Base-by-base conservation (phyloP, 1,140 invertebrate species). In the Sminthurinus signatus region DNA sequence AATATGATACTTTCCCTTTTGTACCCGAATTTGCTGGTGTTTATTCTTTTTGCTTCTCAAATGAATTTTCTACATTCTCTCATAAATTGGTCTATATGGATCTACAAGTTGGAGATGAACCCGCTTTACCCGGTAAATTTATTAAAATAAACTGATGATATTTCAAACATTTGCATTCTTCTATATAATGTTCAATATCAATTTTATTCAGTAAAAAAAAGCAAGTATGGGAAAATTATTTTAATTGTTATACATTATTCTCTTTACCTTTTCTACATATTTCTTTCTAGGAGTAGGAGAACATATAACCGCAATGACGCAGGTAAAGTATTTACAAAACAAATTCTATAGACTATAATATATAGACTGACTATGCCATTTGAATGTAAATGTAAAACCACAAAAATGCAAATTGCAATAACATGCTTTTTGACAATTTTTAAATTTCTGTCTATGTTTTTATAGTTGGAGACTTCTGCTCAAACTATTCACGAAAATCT, bases 61-160 rank as follows among this genome's bases (percentile, higher is more conserved):
- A 99, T 80, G 95, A 99, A 78, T 99, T 99, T 77, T 98, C 96
- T 44, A 98, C 96, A 42, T 98, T 98, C 79, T 96, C 93, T n/a
- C 96, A 99, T 74, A 99, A 99, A 81, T 83, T 98, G 64, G 91
- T 99, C 14, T 99, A 99, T 77, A 92, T 99, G 86, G 96, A 98
- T 77, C 91, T 98, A 71, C 91, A 95, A 85, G 89, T 95, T 32
- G 94, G 94, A 1, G 91, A 96, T 31, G 93, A 98, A 77, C 78
- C 82, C 51, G 85, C 89, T 0, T 78, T 97, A 42, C 90, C 91
- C 14, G 66, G 32, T 36, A 36, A 36, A 36, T 8, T 8, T 36
- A 15, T 36, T 36, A 36, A 36, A 5, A 5, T 36, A 8, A 8
- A 8, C 4, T 46, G 19, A 46, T 14, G n/a, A n/a, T n/a, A n/a